Evolutionary conservation across 2,888 invertebrate species (phyloP), one percentile per base, ranked within the genome.

Genomic region (Embidobia sp.): DNA sequence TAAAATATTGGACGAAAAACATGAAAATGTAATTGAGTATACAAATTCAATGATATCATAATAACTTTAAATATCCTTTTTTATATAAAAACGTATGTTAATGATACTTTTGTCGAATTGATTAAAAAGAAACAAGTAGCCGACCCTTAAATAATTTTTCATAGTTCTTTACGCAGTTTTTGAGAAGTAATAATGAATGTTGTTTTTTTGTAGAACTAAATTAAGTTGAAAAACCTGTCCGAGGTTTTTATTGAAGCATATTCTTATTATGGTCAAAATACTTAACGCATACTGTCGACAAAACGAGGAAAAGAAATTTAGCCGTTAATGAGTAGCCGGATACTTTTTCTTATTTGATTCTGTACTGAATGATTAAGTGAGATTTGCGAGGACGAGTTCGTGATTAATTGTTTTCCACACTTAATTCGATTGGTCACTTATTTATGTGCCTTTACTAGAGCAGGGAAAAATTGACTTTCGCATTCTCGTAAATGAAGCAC

Each of bases 241-340:
- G 18, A 7, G 26, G 10, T 49, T 49, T 19, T 49, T 33, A 2
- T n/a, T 19, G 11, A 31, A n/a, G 27, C 11, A 22, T 8, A 37
- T 57, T 57, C 37, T 57, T 57, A 18, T 40, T 40, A 10, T 27
- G 27, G 15, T 26, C 42, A 40, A 42, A 42, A 35, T 55, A 27
- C 35, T 49, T 51, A 35, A 22, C 19, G 7, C 35, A 6, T 10
- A 13, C 2, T 19, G 0, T 10, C 22, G 19, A 19, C 35, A 37
- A 37, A 55, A 40, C 13, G 26, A 15, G 27, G 27, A 55, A 10
- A 16, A 37, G 53, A 19, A 37, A 35, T 22, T 10, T 35, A 35
- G 35, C 22, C 35, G 5, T 55, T 55, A 55, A 55, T 55, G 40
- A 55, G 53, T 51, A 40, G 53, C 11, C 13, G 53, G 37, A 15